Percentiles rank a stretch among this genome's conserved stretches.
phyloP scores from a whole-genome alignment of 2,113 vertebrate genomes.

The Atherinomorus stipes region DNA sequence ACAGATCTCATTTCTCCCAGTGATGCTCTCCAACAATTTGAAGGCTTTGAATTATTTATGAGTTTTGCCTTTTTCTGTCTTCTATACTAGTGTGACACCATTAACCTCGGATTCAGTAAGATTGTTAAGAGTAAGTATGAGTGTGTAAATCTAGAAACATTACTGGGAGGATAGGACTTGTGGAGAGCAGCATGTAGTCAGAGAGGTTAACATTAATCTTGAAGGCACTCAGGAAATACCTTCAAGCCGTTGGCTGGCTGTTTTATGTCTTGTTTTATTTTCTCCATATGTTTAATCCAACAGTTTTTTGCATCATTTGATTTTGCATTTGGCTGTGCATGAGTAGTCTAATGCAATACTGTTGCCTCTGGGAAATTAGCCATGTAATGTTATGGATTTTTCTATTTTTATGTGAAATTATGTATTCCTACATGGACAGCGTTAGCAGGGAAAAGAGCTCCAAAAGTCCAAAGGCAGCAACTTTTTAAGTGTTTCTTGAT shows the following conservation, averaged over 20 bases:
- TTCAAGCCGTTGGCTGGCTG: neutral
- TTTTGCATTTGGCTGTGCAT: neutral
- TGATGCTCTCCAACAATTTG: neutral
- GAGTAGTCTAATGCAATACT: neutral
- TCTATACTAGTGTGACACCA: neutral
- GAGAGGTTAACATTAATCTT: neutral
- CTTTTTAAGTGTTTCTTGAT: neutral
- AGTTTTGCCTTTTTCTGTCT: neutral
- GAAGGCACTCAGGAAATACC: conserved; percentile 10
- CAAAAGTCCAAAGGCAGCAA: neutral
- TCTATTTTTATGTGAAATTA: too few species aligned
- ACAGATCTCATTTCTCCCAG: neutral
- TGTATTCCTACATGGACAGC: too few species aligned
- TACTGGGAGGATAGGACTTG: neutral
- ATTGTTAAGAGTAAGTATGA: neutral
- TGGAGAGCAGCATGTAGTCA: neutral
- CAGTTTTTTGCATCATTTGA: neutral
- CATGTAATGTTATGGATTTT: too few species aligned
- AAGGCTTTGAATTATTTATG: too few species aligned
- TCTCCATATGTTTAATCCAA: neutral
- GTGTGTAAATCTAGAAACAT: neutral
- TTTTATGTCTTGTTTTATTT: neutral
- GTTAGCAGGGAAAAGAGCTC: neutral
- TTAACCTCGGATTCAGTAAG: neutral
- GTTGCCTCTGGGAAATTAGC: too few species aligned